Percentiles rank a stretch among this genome's conserved stretches.
phyloP scores from a whole-genome alignment of 2,888 invertebrate genomes.

The Pammene aurita region DNA sequence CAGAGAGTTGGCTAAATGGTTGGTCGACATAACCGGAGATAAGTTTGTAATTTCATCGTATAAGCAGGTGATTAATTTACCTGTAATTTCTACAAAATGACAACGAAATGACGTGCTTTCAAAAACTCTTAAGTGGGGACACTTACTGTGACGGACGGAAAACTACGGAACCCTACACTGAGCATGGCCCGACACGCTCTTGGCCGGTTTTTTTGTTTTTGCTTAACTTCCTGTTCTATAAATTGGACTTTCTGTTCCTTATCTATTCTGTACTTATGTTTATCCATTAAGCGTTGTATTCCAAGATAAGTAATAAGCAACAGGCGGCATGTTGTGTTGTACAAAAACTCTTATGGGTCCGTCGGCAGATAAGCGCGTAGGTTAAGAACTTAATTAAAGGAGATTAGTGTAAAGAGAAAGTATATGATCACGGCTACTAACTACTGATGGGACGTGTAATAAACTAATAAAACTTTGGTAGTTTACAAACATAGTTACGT shows the following conservation, averaged over 20 bases:
- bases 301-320: constrained; percentile 14
- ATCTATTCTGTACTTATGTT: constrained; percentile 9
- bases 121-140: too few relatives aligned
- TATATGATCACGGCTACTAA: constrained; percentile 2
- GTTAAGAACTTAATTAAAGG: constrained; percentile 21
- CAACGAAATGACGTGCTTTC: too few relatives aligned
- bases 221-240: neutral
- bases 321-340: constrained; percentile 27
- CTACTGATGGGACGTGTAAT: neutral
- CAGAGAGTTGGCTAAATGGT: too few relatives aligned
- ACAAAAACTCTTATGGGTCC: constrained; percentile 18
- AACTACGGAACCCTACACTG: too few relatives aligned
- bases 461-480: neutral
- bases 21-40: too few relatives aligned
- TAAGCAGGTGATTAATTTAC: too few relatives aligned
- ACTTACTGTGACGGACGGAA: too few relatives aligned
- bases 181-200: too few relatives aligned
- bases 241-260: neutral
- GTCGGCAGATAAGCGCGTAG: constrained; percentile 15
- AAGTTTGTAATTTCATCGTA: too few relatives aligned
- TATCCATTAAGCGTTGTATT: constrained; percentile 8
- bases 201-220: too few relatives aligned
- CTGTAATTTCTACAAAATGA: too few relatives aligned
- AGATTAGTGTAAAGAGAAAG: constrained; percentile 29
- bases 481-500: neutral